Percentiles rank a stretch among this genome's conserved stretches.
Evolutionary conservation across 92 coral and sea anemone genomes (phyloP).

Genomic region (Umimayanthus chanpuru): DNA sequence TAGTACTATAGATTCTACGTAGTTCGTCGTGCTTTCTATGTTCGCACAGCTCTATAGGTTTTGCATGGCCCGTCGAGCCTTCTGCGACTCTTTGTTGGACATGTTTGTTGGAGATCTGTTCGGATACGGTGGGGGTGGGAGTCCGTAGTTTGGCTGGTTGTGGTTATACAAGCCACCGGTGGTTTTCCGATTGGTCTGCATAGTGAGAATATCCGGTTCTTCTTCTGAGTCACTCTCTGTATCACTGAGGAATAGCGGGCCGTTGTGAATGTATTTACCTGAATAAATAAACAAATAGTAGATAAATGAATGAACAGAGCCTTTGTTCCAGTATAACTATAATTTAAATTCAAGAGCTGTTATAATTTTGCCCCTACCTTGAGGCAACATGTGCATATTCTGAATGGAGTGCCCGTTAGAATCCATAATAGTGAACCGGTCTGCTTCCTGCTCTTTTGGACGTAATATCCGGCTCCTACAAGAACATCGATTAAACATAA

Average conservation of each 20-base stretch:
- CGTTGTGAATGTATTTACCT: conserved; percentile 83
- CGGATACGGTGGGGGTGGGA: conserved; percentile 65
- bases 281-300: no score
- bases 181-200: conserved; percentile 29
- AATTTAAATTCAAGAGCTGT: no score
- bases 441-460: conserved; percentile 68
- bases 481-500: background rate
- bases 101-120: conserved; percentile 23
- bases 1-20: no score
- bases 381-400: conserved; percentile 86
- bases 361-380: conserved; percentile 50
- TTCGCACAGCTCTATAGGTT: conserved; percentile 50
- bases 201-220: conserved; percentile 59
- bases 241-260: conserved; percentile 95
- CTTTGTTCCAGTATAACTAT: no score
- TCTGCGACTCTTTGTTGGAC: conserved; percentile 37
- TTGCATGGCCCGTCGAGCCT: conserved; percentile 81
- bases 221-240: conserved; percentile 93
- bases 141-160: conserved; percentile 43
- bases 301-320: no score
- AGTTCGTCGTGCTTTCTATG: background rate
- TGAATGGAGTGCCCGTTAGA: conserved; percentile 79
- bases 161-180: background rate
- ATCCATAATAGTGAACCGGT: conserved; percentile 83
- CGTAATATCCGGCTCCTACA: conserved; percentile 60